Percentiles rank a stretch among this genome's conserved stretches.
phyloP scores from a whole-genome alignment of 2,888 invertebrate genomes.

The Diarsia rubi region DNA sequence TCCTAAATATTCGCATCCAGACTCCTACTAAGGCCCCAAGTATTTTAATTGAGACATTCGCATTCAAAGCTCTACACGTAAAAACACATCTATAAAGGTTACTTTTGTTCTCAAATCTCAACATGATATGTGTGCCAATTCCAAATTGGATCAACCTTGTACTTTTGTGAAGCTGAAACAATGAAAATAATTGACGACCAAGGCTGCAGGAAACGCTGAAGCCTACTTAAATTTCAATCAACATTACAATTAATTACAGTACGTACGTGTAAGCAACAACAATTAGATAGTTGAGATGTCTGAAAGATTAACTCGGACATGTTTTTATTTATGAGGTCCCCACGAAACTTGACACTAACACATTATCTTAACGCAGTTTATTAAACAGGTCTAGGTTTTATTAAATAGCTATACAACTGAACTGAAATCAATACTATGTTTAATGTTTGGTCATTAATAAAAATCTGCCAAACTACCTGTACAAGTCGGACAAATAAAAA shows the following conservation, averaged over 20 bases:
- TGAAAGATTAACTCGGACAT: slow-evolving; percentile 6
- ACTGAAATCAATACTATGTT: not conserved
- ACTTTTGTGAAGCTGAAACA: slow-evolving; percentile 5
- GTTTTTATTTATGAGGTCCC: not conserved
- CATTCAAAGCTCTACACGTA: not conserved
- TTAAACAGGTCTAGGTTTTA: not conserved
- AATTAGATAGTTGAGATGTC: slow-evolving; percentile 3
- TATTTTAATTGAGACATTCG: not conserved
- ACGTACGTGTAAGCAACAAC: not conserved
- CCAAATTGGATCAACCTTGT: slow-evolving; percentile 4
- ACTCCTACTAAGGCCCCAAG: not conserved
- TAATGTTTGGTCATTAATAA: not conserved
- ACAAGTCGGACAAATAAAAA: slow-evolving; percentile 6
- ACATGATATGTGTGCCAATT: not conserved
- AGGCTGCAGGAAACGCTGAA: slow-evolving; percentile 16
- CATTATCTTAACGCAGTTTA: not conserved
- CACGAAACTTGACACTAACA: not conserved
- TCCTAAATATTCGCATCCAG: slow-evolving; percentile 3
- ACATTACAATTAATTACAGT: slow-evolving; percentile 20
- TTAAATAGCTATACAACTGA: not conserved
- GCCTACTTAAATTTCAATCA: slow-evolving; percentile 17
- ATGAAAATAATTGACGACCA: slow-evolving; percentile 28
- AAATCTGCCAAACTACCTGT: not conserved
- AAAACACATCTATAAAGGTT: no score
- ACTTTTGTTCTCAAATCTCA: slow-evolving; percentile 4